Evolutionary conservation across 2,888 invertebrate genomes (phyloP).

Genomic region (Coenonympha glycerion): DNA sequence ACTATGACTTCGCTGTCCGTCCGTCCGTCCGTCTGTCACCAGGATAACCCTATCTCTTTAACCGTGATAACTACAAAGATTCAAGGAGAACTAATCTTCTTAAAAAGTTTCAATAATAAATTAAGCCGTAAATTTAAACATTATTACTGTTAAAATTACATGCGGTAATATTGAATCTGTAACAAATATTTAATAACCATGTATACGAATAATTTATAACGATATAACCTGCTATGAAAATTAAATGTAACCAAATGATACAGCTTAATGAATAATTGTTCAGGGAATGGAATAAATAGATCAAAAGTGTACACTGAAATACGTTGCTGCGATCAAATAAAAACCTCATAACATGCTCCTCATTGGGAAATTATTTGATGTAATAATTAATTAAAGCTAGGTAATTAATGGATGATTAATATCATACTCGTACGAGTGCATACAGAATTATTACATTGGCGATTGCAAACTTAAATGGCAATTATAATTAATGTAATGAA

Average conservation of each 20-base stretch:
- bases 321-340: constrained; percentile 19
- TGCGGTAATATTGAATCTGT: neutral
- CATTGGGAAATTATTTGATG: constrained; percentile 41
- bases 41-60: no score
- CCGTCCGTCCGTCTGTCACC: no score
- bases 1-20: no score
- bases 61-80: no score
- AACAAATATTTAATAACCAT: neutral
- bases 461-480: no score
- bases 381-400: constrained; percentile 23
- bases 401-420: constrained; percentile 11
- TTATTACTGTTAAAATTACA: neutral
- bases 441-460: constrained; percentile 23
- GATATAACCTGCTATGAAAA: constrained; percentile 9
- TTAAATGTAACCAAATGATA: constrained; percentile 18
- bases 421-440: neutral
- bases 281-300: constrained; percentile 20
- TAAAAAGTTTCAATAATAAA: neutral
- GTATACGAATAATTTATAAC: neutral
- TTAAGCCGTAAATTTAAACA: neutral
- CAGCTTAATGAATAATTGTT: constrained; percentile 21
- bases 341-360: constrained; percentile 15
- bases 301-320: constrained; percentile 14
- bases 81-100: no score
- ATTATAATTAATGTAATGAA: no score